Base-by-base conservation (phyloP, 2,797 vertebrate genomes). In the Sebastes minor region DNA sequence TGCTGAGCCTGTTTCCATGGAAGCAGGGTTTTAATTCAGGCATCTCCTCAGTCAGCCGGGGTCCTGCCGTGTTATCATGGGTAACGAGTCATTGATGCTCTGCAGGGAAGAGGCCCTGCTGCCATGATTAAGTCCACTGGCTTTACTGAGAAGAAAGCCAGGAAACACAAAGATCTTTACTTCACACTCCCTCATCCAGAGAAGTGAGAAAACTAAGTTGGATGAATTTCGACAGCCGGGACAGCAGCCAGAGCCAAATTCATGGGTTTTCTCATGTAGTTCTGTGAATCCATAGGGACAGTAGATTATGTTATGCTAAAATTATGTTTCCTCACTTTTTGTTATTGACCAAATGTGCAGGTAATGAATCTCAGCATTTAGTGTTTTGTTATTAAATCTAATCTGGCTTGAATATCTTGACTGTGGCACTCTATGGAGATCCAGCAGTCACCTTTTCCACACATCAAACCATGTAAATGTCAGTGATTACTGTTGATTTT, bases 31-130 rank as follows among this genome's bases (percentile, higher is more conserved):
- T 96, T 94, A 87, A 94, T 94, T 94, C 95, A 90, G 95, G 94
- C 95, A 88, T 93, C 90, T 91, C 91, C 89, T 85, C 78, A 83
- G 92, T 90, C 92, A 83, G 87, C 91, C 57, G 73, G 88, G 95
- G 94, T 96, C 95, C 95, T 94, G 95, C 93, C 83, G 93, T 80
- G 95, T 91, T 87, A 93, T 92, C 84, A 68, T 72, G 91, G 94
- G 92, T 90, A 94, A 93, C 87, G 81, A 92, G 90, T 94, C 93
- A 89, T 92, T 94, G 93, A 92, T 80, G 89, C 93, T 88, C 93
- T 67, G 86, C 90, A 25, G 91, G 94, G 89, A 91, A 90, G 79
- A 68, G 83, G 86, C 89, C 88, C 89, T 18, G 84, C 92, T 90
- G 90, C 75, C 68, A 35, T 76, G 88, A 89, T 91, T 94, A 93